Base-by-base conservation (phyloP, 2,888 invertebrate genomes). In the Acleris sparsana region DNA sequence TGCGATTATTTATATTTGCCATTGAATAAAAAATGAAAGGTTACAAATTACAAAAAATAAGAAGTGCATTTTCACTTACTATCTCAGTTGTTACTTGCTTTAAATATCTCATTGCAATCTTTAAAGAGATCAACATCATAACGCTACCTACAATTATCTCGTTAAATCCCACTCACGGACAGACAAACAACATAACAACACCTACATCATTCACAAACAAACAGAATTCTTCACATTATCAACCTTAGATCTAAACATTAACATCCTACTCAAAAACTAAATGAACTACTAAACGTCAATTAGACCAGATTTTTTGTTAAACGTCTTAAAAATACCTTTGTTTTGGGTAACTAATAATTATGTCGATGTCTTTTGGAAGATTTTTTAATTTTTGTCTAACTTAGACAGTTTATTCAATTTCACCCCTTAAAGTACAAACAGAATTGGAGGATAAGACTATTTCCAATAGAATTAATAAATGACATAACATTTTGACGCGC, bases 151-250 rank as follows among this genome's bases (percentile, higher is more conserved):
- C 60, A 60, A 39, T 33, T 20, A 46, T 22, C 52, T 39, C 51
- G 16, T 66, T 57, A 22, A 56, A 52, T n/a, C 46, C 33, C 25
- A 56, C 60, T 56, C 20, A 52, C 75, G 71, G 73, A 72, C 53
- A 49, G 48, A 73, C 53, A 53, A 67, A 55, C 69, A 71, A 67
- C 39, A 39, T 70, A 80, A 73, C 67, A 72, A 78, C 80, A 73
- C 84, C 84, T 79, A 85, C 83, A 73, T 73, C 55, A 57, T 70
- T 61, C 62, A 63, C 69, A 72, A 71, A 70, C 63, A 20, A 67
- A 68, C 71, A 66, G 53, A 68, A 66, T 60, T 49, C 63, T 71
- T 56, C 58, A 65, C 59, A 49, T 69, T 70, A 79, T 78, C 80
- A 63, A 72, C 62, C 69, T 71, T 71, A 73, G 39, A 84, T 84